Evolutionary conservation across 2,888 invertebrate species (phyloP), one percentile per base, ranked within the genome.

Genomic region (Drosophila dives): DNA sequence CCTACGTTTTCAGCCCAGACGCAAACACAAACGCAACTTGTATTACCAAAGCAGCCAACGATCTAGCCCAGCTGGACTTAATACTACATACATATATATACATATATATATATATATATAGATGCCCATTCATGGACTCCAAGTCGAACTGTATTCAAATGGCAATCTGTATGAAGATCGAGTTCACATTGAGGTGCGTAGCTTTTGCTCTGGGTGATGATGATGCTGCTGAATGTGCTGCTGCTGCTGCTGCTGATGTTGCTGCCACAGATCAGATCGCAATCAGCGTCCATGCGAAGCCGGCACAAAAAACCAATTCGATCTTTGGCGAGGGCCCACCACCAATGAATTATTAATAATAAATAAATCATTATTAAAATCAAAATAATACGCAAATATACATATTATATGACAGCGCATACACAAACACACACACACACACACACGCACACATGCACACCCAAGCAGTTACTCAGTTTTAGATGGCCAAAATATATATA

Each of bases 331-430:
- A 73, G 85, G 79, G 88, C 74, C 90, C 87, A 88, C 91, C 88
- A 86, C 86, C 86, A 91, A 92, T 92, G 92, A 91, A 90, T 92
- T 92, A 91, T 92, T 91, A 91, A 92, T 90, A 91, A 92, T 90
- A 92, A 91, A 92, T 92, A 92, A 92, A 92, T 92, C 91, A 91
- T 88, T 92, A 92, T 91, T 91, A 91, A 91, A 90, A 89, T 91
- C 91, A 91, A 90, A 92, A 89, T 91, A 90, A 84, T 81, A 86
- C 90, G 80, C 89, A 90, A 89, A 91, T 91, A 82, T 90, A 81
- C 87, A 90, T 84, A 90, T 82, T 90, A 87, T 77, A 77, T 55
- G 80, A 88, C 83, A 82, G 72, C 64, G 58, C 48, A 64, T 34
- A 48, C 51, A 72, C 59, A 63, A 23, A 45, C 45, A 45, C 38